Base-by-base conservation (phyloP, 2,113 vertebrate species). In the Hypomesus transpacificus region DNA sequence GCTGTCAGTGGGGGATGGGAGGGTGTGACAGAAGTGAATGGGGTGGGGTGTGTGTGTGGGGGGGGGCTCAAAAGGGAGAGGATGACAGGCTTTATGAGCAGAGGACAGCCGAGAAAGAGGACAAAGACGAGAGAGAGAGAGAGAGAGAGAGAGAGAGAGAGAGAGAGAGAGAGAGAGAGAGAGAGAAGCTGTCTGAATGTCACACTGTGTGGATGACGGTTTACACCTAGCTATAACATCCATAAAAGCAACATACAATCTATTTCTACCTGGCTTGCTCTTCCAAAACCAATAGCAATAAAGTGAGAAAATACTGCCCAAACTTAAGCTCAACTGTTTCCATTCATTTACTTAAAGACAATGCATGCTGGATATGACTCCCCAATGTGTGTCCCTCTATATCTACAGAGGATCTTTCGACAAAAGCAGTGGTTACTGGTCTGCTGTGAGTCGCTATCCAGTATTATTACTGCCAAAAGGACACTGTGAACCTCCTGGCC, bases 1-100 rank as follows among this genome's bases (percentile, higher is more conserved):
- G 11, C 57, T 0, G 60, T 74, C 76, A 34, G 66, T 20, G 80
- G 82, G 81, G 84, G 85, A 71, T 68, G 85, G 78, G 76, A 65
- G 0, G 1, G 74, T 69, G 61, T 18, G 31, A 71, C 52, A 56
- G 68, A 73, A 34, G 70, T 78, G 39, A 2, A 34, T 79, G 82
- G 81, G 84, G 85, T 68, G 64, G 85, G 78, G 76, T 57, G 0
- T 1, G 74, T 46, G 39, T 69, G 61, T 13, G 26, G 26, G 60
- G 1, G 26, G 17, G 3, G 21, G 1, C 9, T 8, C 8, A 26
- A 24, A 24, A 58, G 56, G 56, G 20, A 20, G 56, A 14, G 17
- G 56, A 58, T 11, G 17, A 21, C 56, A 24, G 57, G 18, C 54
- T 20, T 18, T 56, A 20, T 3, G 2, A 21, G 20, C 18, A 21